Evolutionary conservation across 2,888 invertebrate genomes (phyloP).

Genomic region (Pachydiplax longipennis): DNA sequence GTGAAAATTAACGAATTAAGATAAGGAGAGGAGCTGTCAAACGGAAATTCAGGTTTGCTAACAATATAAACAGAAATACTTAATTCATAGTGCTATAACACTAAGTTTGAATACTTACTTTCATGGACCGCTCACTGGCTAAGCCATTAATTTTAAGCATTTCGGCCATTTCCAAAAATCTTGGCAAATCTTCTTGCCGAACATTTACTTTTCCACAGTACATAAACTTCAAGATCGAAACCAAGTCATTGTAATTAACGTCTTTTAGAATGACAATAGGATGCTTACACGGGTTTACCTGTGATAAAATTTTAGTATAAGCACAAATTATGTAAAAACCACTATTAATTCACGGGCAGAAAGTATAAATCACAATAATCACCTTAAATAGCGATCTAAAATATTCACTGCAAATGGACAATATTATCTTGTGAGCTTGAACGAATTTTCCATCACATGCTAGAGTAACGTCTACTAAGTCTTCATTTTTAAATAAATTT

Average conservation of each 20-base stretch:
- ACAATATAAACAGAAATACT: background rate
- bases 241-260: constrained; percentile 72
- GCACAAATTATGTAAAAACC: background rate
- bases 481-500: constrained; percentile 73
- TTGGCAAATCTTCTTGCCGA: constrained; percentile 71
- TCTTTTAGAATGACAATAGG: constrained; percentile 77
- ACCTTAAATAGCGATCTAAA: constrained; percentile 80
- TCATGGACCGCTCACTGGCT: constrained; percentile 61
- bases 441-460: constrained; percentile 80
- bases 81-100: background rate
- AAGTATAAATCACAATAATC: constrained; percentile 53
- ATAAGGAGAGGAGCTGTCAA: too few relatives aligned
- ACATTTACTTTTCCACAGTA: constrained; percentile 78
- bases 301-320: constrained; percentile 46
- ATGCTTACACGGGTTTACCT: constrained; percentile 72
- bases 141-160: constrained; percentile 75
- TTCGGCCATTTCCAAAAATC: constrained; percentile 76
- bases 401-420: constrained; percentile 81
- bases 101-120: background rate
- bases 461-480: constrained; percentile 79
- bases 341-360: background rate
- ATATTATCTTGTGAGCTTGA: constrained; percentile 78
- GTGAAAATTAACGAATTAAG: too few relatives aligned
- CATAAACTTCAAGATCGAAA: constrained; percentile 76
- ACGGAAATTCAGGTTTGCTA: too few relatives aligned